These are phyloP conservation scores for Porites australiensis DNA, from an alignment of 64 coral and sea anemone species.

Conservation along the genomic window DNA sequence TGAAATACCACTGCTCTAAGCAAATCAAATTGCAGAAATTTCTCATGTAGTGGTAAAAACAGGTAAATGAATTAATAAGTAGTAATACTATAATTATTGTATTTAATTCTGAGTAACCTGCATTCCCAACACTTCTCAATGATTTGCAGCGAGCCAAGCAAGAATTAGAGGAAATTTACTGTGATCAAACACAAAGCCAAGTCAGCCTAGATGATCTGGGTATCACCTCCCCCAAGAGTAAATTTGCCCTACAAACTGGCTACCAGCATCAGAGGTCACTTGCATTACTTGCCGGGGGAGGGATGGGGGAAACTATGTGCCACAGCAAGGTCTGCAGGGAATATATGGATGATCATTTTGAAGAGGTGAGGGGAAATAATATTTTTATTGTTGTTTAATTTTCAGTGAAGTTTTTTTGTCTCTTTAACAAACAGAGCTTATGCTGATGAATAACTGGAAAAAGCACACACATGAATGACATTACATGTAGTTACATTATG, in stretches of 20 bases:
- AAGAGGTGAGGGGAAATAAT: constrained; percentile 61
- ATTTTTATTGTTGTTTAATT: neutral
- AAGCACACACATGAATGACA: no score
- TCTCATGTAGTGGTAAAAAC: no score
- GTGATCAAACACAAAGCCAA: constrained; percentile 87
- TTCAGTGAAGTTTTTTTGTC: no score
- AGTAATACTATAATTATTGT: no score
- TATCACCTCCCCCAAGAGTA: constrained; percentile 92
- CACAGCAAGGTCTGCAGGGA: constrained; percentile 97
- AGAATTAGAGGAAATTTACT: constrained; percentile 98
- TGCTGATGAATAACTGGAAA: no score
- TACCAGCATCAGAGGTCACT: constrained; percentile 80
- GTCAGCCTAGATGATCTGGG: constrained; percentile 88
- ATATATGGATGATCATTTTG: constrained; percentile 96
- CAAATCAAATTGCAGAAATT: no score
- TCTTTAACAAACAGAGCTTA: no score
- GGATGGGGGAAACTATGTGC: constrained; percentile 78
- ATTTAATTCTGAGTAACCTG: neutral
- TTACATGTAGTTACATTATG: no score
- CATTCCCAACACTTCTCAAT: neutral
- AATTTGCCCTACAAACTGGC: constrained; percentile 90
- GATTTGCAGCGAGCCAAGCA: constrained; percentile 77
- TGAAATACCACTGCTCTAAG: no score
- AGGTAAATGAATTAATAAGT: no score
- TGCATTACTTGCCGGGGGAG: constrained; percentile 67